These are phyloP conservation scores for Eupithecia subumbrata DNA, from an alignment of 2,888 invertebrate genomes.

Conservation along the genomic window DNA sequence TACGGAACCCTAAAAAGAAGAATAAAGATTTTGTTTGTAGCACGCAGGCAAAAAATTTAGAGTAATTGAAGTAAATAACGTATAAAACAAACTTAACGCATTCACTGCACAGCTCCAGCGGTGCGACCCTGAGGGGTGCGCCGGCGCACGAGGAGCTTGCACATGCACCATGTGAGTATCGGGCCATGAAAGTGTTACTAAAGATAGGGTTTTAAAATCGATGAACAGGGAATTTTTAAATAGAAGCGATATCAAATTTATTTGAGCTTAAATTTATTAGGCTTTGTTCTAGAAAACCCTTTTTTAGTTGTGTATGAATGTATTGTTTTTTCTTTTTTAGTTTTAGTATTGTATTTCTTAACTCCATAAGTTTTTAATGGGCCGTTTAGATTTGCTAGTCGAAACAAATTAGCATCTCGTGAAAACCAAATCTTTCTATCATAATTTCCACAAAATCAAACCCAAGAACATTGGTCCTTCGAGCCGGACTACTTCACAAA, in stretches of 20 bases:
- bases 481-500: too few relatives aligned
- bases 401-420: too few relatives aligned
- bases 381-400: not conserved
- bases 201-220: not conserved
- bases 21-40: not conserved
- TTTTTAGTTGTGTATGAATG: conserved; percentile 4
- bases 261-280: not conserved
- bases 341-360: not conserved
- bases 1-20: too few relatives aligned
- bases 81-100: too few relatives aligned
- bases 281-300: not conserved
- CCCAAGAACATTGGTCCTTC: too few relatives aligned
- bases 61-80: not conserved
- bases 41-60: not conserved
- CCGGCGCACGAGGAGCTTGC: too few relatives aligned
- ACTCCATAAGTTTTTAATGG: not conserved
- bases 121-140: too few relatives aligned
- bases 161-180: too few relatives aligned
- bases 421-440: too few relatives aligned
- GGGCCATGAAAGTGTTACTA: too few relatives aligned
- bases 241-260: not conserved
- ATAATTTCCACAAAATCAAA: too few relatives aligned
- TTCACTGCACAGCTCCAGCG: too few relatives aligned
- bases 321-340: not conserved
- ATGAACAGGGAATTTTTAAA: not conserved